These are phyloP conservation scores for Rhombomys opimus DNA, from an alignment of 2,113 vertebrate genomes.

Conservation along the genomic window DNA sequence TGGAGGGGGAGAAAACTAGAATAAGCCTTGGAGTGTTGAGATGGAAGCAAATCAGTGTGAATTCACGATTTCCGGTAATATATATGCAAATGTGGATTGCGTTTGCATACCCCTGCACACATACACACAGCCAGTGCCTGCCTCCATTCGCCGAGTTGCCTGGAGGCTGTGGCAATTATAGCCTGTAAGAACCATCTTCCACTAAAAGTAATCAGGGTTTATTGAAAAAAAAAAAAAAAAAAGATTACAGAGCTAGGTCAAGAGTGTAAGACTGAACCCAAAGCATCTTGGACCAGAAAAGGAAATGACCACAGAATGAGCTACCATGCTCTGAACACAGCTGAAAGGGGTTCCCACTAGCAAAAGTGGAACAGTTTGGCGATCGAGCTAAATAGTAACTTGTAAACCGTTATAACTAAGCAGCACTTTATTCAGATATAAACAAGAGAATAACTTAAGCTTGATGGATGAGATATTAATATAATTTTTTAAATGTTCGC, in stretches of 20 bases:
- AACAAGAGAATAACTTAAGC: not conserved
- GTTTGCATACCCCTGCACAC: too few species aligned
- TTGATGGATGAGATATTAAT: not conserved
- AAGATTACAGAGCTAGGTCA: not conserved
- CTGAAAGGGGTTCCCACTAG: not conserved
- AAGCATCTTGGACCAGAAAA: not conserved
- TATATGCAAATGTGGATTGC: not conserved
- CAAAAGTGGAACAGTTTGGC: not conserved
- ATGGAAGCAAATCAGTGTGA: not conserved
- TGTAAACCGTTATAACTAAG: not conserved
- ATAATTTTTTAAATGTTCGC: slow-evolving; percentile 10
- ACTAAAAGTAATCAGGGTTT: not conserved
- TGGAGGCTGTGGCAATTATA: not conserved
- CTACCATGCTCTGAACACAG: not conserved
- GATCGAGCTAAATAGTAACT: not conserved
- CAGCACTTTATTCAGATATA: not conserved
- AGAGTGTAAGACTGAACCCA: not conserved
- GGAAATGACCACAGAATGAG: not conserved
- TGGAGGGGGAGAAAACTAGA: not conserved
- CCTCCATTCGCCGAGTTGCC: not conserved
- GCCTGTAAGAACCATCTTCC: not conserved
- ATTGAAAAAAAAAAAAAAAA: not conserved
- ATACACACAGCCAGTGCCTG: fast-evolving
- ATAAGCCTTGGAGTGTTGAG: not conserved
- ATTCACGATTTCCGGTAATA: not conserved